Conservation (phyloP, 2,113 vertebrate species). For the Pholis gunnellus region DNA sequence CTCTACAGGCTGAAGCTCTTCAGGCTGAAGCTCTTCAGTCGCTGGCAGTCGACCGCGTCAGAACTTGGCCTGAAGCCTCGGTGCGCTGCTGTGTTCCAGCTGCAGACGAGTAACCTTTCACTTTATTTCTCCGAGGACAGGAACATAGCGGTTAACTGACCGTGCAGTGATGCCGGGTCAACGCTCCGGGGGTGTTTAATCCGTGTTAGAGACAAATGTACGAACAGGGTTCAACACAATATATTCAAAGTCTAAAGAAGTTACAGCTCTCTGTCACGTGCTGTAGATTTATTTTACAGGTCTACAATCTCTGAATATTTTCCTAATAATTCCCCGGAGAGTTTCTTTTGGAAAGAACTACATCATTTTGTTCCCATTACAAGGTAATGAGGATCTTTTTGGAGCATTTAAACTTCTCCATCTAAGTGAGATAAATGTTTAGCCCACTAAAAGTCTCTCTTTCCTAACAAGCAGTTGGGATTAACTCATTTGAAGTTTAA, state of each 20-base stretch:
- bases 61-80: background rate
- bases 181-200: background rate
- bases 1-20: background rate
- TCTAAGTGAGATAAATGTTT: background rate
- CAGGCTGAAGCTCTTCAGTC: slow-evolving; percentile 1
- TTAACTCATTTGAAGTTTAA: background rate
- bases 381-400: background rate
- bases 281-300: background rate
- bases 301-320: background rate
- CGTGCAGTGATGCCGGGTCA: background rate
- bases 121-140: background rate
- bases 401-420: background rate
- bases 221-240: no score
- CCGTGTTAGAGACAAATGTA: background rate
- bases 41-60: background rate
- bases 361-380: background rate
- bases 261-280: background rate
- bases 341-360: background rate
- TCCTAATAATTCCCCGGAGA: background rate
- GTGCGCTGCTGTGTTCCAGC: slow-evolving; percentile 5
- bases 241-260: no score
- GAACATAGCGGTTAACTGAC: slow-evolving; percentile 1
- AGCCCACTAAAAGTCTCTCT: background rate
- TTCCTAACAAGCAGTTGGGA: background rate
- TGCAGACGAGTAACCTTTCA: slow-evolving; percentile 18